A percentile compares a stretch with the other conserved stretches of the same genome.
These are phyloP conservation scores for Drosophila birchii DNA, from an alignment of 2,888 invertebrate genomes.

Conservation along the genomic window DNA sequence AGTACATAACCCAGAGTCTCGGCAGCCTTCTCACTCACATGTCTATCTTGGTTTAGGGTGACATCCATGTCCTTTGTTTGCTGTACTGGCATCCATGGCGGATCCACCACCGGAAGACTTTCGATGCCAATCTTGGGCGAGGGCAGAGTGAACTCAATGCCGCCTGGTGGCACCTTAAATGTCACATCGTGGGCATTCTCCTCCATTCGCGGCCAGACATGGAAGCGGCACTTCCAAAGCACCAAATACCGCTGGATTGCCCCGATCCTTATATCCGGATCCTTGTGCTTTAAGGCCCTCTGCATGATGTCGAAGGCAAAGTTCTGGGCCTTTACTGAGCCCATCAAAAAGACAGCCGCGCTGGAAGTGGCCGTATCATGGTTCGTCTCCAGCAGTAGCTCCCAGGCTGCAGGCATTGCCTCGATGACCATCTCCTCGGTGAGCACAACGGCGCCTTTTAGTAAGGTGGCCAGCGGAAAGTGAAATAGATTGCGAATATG, in stretches of 20 bases:
- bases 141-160: conserved; percentile 99
- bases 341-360: conserved; percentile 95
- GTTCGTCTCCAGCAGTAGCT: conserved; percentile 96
- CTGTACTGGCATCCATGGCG: conserved; percentile 99
- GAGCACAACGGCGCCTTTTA: conserved; percentile 96
- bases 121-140: conserved; percentile 99
- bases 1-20: conserved; percentile 26
- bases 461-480: conserved; percentile 92
- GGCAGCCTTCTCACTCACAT: conserved; percentile 87
- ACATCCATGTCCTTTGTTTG: conserved; percentile 99
- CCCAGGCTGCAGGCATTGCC: conserved; percentile 97
- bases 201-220: conserved; percentile 99
- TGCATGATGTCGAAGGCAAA: conserved; percentile 96
- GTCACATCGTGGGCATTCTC: conserved; percentile 95
- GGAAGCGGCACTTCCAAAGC: conserved; percentile 98
- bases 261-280: conserved; percentile 92
- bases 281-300: conserved; percentile 92
- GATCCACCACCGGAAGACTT: conserved; percentile 97
- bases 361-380: conserved; percentile 93
- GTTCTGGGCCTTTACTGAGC: conserved; percentile 95
- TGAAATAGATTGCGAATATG: conserved; percentile 95
- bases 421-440: conserved; percentile 94
- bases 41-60: conserved; percentile 98
- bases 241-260: conserved; percentile 95
- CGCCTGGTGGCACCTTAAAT: conserved; percentile 99